These are phyloP conservation scores for Lepus townsendii DNA, from an alignment of 2,797 vertebrate genomes.

Conservation along the genomic window DNA sequence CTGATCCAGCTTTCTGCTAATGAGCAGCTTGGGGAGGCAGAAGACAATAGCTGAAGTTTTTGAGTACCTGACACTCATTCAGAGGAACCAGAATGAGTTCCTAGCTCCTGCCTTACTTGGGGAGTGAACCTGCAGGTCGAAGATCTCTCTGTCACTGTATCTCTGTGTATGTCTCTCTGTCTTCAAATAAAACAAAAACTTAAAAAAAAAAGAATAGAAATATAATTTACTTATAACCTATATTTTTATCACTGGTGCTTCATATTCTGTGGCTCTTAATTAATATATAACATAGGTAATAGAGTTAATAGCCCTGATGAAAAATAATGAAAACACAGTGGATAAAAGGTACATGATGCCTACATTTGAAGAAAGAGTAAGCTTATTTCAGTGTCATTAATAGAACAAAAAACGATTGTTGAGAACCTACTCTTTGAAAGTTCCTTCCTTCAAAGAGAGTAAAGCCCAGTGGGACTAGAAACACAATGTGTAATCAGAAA, in stretches of 20 bases:
- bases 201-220: neutral
- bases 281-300: neutral
- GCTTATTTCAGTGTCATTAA: neutral
- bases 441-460: neutral
- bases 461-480: neutral
- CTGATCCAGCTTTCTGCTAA: too few relatives aligned
- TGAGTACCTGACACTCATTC: too few relatives aligned
- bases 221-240: conserved; percentile 1
- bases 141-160: too few relatives aligned
- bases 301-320: neutral
- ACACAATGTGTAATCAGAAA: neutral
- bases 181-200: too few relatives aligned
- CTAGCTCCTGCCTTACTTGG: too few relatives aligned
- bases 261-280: neutral
- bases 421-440: neutral
- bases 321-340: conserved; percentile 1
- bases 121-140: too few relatives aligned
- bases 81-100: too few relatives aligned
- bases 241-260: neutral
- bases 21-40: too few relatives aligned
- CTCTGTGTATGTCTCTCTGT: too few relatives aligned
- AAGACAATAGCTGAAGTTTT: too few relatives aligned
- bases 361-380: neutral
- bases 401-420: neutral
- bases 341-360: neutral